Percentiles rank a stretch among this genome's conserved stretches.
These are phyloP conservation scores for Norana najaformis DNA, from an alignment of 2,888 invertebrate genomes.

Conservation along the genomic window DNA sequence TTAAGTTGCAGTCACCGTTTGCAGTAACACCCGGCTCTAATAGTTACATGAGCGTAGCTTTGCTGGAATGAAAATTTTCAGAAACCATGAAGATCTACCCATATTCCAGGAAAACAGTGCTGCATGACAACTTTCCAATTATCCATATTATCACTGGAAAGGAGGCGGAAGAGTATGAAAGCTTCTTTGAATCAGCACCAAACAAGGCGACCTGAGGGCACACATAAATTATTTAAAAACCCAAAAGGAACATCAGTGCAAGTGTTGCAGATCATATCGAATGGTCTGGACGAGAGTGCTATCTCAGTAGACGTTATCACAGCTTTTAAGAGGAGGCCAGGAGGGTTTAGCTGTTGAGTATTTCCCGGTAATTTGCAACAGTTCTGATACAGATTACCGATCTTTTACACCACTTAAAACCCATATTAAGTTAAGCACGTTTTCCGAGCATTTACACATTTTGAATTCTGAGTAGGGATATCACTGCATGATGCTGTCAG, in stretches of 20 bases:
- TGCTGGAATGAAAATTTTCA: neutral
- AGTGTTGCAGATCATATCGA: neutral
- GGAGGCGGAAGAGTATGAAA: neutral
- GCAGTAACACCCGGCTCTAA: neutral
- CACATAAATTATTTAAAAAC: neutral
- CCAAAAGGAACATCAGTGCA: neutral
- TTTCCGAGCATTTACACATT: too few relatives aligned
- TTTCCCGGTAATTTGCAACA: neutral
- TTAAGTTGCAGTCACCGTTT: neutral
- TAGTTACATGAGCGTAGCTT: neutral
- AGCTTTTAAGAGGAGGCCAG: neutral
- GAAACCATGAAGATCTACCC: neutral
- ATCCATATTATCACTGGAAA: neutral
- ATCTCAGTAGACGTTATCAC: neutral
- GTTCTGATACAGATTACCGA: neutral
- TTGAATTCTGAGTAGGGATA: too few relatives aligned
- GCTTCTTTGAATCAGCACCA: neutral
- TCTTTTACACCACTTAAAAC: neutral
- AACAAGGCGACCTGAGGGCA: neutral
- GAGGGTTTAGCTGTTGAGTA: neutral
- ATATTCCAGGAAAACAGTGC: neutral
- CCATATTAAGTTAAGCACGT: neutral
- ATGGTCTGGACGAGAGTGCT: neutral
- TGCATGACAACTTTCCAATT: neutral
- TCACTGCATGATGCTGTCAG: neutral